phyloP scores from a whole-genome alignment of 2,797 vertebrate species.

The Semotilus atromaculatus region DNA sequence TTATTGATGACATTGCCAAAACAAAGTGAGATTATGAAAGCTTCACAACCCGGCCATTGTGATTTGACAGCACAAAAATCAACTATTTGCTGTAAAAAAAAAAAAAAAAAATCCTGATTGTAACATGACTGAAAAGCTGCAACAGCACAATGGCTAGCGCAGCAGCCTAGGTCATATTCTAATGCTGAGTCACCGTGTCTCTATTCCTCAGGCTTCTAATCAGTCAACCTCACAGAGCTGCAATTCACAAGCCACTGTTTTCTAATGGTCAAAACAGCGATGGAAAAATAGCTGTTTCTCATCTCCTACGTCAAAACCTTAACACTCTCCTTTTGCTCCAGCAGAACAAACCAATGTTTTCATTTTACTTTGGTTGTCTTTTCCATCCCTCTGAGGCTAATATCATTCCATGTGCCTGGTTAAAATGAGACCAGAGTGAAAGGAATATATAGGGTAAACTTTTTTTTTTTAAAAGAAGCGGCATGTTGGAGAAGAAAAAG shows the following conservation, averaged over 20 bases:
- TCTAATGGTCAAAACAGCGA: constrained; percentile 53
- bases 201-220: constrained; percentile 37
- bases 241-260: constrained; percentile 46
- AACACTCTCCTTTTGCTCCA: constrained; percentile 21
- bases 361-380: constrained; percentile 50
- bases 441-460: constrained; percentile 1
- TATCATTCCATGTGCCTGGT: constrained; percentile 34
- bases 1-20: not conserved
- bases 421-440: constrained; percentile 29
- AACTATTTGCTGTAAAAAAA: not conserved
- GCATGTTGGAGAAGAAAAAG: not conserved
- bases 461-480: not conserved
- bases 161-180: constrained; percentile 11
- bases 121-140: constrained; percentile 14
- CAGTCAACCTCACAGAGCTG: constrained; percentile 30
- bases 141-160: not conserved
- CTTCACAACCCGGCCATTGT: not conserved
- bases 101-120: not conserved
- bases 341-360: constrained; percentile 54
- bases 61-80: not conserved
- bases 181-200: constrained; percentile 37
- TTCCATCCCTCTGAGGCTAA: constrained; percentile 50
- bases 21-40: not conserved
- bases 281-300: constrained; percentile 35
- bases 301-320: constrained; percentile 37